These are phyloP conservation scores for Coremacera marginata DNA, from an alignment of 2,888 invertebrate genomes.

Conservation along the genomic window DNA sequence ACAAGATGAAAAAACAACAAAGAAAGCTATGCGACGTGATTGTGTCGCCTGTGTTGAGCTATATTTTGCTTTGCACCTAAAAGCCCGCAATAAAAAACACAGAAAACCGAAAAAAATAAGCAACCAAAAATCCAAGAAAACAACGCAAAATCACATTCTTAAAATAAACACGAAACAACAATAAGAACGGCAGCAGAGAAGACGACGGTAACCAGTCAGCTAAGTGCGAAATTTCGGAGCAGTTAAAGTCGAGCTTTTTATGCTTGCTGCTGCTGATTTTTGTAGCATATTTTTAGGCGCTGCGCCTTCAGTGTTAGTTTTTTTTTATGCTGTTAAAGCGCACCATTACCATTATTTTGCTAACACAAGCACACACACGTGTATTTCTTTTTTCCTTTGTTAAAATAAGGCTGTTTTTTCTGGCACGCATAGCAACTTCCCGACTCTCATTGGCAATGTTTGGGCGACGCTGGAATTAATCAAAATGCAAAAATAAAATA, in stretches of 20 bases:
- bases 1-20: background rate
- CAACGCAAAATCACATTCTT: background rate
- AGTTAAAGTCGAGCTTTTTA: background rate
- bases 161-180: background rate
- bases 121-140: background rate
- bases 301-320: background rate
- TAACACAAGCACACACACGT: no score
- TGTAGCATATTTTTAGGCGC: constrained; percentile 15
- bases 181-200: no score
- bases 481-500: background rate
- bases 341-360: background rate
- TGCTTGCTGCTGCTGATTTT: background rate
- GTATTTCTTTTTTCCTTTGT: no score
- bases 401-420: background rate
- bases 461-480: background rate
- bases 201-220: background rate
- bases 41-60: background rate
- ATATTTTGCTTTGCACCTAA: constrained; percentile 4
- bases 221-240: constrained; percentile 24
- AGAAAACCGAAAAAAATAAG: background rate
- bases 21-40: background rate
- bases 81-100: background rate
- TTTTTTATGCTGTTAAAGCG: background rate
- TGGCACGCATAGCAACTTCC: background rate
- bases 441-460: background rate